Evolutionary conservation across 2,888 invertebrate genomes (phyloP).

Genomic region (Morinoia aosen): DNA sequence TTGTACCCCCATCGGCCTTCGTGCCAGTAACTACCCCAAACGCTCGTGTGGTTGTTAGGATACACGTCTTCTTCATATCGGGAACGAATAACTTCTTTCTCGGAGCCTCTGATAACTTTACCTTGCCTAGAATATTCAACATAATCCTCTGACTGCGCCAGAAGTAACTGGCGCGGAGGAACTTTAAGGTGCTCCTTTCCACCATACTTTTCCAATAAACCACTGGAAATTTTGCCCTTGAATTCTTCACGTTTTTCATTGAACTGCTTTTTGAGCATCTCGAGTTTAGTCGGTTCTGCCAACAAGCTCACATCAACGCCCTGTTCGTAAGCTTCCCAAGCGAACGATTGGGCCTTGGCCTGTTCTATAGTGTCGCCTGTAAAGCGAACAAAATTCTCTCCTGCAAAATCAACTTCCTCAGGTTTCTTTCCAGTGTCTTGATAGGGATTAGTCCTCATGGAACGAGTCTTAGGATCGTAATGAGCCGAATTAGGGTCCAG

Average conservation of each 20-base stretch:
- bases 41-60: slow-evolving; percentile 91
- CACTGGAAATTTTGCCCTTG: slow-evolving; percentile 85
- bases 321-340: slow-evolving; percentile 95
- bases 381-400: slow-evolving; percentile 96
- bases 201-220: slow-evolving; percentile 92
- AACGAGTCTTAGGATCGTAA: slow-evolving; percentile 98
- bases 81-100: slow-evolving; percentile 86
- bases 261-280: slow-evolving; percentile 90
- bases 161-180: slow-evolving; percentile 87
- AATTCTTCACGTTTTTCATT: slow-evolving; percentile 90
- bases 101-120: slow-evolving; percentile 83
- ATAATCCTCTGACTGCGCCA: slow-evolving; percentile 97
- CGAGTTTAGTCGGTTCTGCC: slow-evolving; percentile 98
- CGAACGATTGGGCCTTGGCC: slow-evolving; percentile 93
- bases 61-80: slow-evolving; percentile 95
- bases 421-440: slow-evolving; percentile 74
- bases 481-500: slow-evolving; percentile 97
- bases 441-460: slow-evolving; percentile 97
- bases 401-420: slow-evolving; percentile 84
- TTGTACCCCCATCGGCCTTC: slow-evolving; percentile 95
- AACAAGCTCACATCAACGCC: slow-evolving; percentile 95
- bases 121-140: slow-evolving; percentile 96
- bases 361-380: slow-evolving; percentile 94
- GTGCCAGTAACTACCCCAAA: slow-evolving; percentile 97
- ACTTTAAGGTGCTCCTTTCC: slow-evolving; percentile 89